These are phyloP conservation scores for Drosophila kikkawai DNA, from an alignment of 1,140 invertebrate genomes.

Conservation along the genomic window DNA sequence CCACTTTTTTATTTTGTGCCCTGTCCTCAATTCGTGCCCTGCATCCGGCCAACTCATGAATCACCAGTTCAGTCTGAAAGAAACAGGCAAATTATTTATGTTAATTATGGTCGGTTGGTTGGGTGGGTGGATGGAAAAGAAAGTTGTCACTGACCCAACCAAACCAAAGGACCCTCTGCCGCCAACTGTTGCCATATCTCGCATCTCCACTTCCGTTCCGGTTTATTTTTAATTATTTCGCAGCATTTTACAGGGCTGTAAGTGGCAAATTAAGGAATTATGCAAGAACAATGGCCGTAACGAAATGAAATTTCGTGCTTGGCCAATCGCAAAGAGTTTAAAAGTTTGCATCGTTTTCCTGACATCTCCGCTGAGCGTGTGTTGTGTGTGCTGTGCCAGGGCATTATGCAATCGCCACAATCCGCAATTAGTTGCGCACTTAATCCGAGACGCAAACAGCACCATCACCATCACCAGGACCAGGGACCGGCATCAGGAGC, in stretches of 20 bases:
- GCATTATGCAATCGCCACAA: constrained; percentile 40
- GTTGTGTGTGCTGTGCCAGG: constrained; percentile 2
- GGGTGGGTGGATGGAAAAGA: neutral
- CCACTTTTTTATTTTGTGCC: neutral
- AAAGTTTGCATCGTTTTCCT: constrained; percentile 52
- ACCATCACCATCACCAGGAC: constrained; percentile 3
- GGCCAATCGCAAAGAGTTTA: constrained; percentile 44
- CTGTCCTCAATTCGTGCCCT: neutral
- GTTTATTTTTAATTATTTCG: constrained; percentile 13
- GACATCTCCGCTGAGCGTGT: constrained; percentile 42
- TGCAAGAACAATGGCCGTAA: constrained; percentile 11
- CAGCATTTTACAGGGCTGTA: constrained; percentile 22
- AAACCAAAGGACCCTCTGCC: neutral
- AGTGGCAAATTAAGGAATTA: constrained; percentile 24
- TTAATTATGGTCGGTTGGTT: constrained; percentile 5
- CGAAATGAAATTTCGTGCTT: constrained; percentile 58
- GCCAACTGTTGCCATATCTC: constrained; percentile 9
- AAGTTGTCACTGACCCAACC: constrained; percentile 9
- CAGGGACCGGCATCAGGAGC: constrained; percentile 1
- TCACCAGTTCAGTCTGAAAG: constrained; percentile 7
- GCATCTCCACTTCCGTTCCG: constrained; percentile 11
- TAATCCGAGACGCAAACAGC: constrained; percentile 50
- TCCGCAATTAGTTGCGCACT: constrained; percentile 59
- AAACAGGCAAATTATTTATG: constrained; percentile 21
- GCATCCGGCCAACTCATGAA: constrained; percentile 4